Evolutionary conservation across 2,888 invertebrate genomes (phyloP), one percentile per base, ranked within the genome.

Genomic region (Aphidius colemani): DNA sequence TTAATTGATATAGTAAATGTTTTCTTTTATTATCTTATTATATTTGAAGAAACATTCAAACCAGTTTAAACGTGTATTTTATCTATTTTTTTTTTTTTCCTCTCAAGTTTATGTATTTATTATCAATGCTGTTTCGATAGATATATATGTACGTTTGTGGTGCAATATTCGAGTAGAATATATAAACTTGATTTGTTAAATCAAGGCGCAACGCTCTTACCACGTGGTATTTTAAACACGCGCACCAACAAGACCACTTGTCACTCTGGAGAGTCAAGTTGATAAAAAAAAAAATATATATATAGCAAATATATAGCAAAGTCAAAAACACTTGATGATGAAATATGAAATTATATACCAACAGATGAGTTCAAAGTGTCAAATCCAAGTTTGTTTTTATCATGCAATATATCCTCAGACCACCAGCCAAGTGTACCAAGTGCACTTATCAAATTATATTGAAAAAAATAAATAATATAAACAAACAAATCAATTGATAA

Each of bases 151-250:
- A 30, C 3, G 0, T 30, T 30, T 30, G 30, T 30, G 3, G 30
- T 30, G 30, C 30, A 30, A 30, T 30, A 30, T 30, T 30, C 30
- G 5, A 30, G 30, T 30, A 30, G 4, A 30, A 30, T 30, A 30
- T 13, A 45, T 57, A 13, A 57, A 7, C 39, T 7, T 57, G 13
- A 45, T 40, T 43, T n/a, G 5, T 7, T 7, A 13, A 11, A 48
- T 13, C 13, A 48, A 48, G 10, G 48, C 13, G 48, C 48, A 13
- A 48, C 10, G 13, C 55, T 53, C 44, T 30, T 30, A 46, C 68
- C 72, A 72, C 72, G 72, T 72, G 72, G 67, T 62, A 30, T 30
- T 30, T 43, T 67, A n/a, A 49, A 66, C 66, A 58, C 67, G 67
- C 66, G 64, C 66, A 30, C 59, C 39, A 18, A 18, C 65, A 58